Conservation (phyloP, 2,888 invertebrate species). For the Agriotes lineatus region DNA sequence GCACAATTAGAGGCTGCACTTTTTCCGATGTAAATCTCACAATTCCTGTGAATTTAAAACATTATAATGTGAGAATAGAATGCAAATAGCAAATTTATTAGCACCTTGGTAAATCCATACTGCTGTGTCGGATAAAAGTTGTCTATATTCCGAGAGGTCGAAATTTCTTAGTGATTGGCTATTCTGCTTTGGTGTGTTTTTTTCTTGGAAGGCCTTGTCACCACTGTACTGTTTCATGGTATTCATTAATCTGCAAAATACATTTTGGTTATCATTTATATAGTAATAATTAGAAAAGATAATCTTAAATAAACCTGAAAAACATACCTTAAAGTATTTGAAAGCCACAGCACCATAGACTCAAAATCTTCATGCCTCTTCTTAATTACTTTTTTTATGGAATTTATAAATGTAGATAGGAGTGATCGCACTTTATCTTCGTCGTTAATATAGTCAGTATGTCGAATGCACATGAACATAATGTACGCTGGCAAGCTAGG, state of each 20-base stretch:
- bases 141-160: constrained; percentile 92
- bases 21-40: constrained; percentile 71
- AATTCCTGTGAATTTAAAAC: constrained; percentile 56
- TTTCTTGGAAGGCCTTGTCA: constrained; percentile 84
- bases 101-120: constrained; percentile 85
- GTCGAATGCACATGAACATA: constrained; percentile 96
- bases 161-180: constrained; percentile 91
- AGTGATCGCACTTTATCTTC: constrained; percentile 90
- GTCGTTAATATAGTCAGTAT: constrained; percentile 95
- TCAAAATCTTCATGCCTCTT: constrained; percentile 85
- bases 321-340: constrained; percentile 80
- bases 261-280: too few species aligned
- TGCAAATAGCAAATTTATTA: neutral
- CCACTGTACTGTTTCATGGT: constrained; percentile 97
- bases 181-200: constrained; percentile 91
- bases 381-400: constrained; percentile 85
- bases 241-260: constrained; percentile 74
- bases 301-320: too few species aligned
- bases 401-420: constrained; percentile 80
- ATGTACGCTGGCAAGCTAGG: constrained; percentile 97
- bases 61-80: neutral
- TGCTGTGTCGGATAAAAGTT: constrained; percentile 84
- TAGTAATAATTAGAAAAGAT: too few species aligned
- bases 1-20: constrained; percentile 79
- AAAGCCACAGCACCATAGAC: constrained; percentile 84